Base-by-base conservation (phyloP, 2,888 invertebrate species). In the Agriotes lineatus region DNA sequence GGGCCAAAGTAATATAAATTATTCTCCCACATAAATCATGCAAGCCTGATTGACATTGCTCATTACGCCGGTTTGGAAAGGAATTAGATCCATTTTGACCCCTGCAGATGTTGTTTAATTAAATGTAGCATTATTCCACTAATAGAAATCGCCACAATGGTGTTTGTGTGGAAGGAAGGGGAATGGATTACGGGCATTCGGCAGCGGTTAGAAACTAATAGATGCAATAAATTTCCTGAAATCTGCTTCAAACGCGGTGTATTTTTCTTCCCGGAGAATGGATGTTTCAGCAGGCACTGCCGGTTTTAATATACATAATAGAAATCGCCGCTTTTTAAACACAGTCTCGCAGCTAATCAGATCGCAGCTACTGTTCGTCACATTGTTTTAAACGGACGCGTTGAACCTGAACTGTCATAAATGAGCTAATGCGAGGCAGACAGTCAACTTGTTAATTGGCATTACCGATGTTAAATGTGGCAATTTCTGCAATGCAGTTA, bases 121-220 rank as follows among this genome's bases (percentile, higher is more conserved):
- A 69, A 69, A 69, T 52, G 50, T 52, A 48, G 45, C 42, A 63
- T 68, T 62, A 68, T 63, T 58, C 57, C 35, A 37, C 59, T 69
- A 69, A 69, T 69, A 69, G 64, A 64, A 69, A 64, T 64, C 62
- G 63, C 67, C 62, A 57, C 67, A 67, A 57, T 64, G 56, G 56
- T 56, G 45, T 57, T 64, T 45, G 56, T 56, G 64, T 57, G 52
- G 22, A 57, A 59, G 25, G 33, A 65, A 59, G 54, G 56, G 48
- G 62, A 67, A 67, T 67, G 50, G 57, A 67, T 67, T 67, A 48
- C 62, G 10, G 39, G 35, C 61, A 62, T 67, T 62, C 45, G 62
- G 67, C 39, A 42, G 61, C 61, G 62, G 67, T 67, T 67, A 62
- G 22, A 58, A 62, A 62, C 62, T 67, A 67, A 67, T 62, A 48